phyloP scores from a whole-genome alignment of 2,888 invertebrate genomes.

The Harpagoxenus sublaevis region DNA sequence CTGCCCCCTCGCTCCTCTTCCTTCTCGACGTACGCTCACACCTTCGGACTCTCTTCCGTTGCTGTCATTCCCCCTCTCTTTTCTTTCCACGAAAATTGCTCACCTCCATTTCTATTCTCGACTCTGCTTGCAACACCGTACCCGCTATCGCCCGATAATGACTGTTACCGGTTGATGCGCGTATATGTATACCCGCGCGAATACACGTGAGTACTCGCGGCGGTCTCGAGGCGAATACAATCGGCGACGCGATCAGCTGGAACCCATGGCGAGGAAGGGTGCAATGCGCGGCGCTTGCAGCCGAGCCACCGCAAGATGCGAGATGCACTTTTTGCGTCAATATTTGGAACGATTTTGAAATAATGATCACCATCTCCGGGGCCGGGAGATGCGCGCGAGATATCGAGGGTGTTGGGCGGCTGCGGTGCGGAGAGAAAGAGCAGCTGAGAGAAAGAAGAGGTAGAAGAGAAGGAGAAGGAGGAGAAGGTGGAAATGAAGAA shows the following conservation, averaged over 20 bases:
- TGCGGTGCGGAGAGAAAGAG: slow-evolving; percentile 42
- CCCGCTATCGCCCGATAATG: slow-evolving; percentile 26
- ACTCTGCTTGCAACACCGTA: slow-evolving; percentile 48
- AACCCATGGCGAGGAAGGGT: slow-evolving; percentile 31
- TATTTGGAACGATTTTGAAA: slow-evolving; percentile 81
- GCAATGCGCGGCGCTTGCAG: slow-evolving; percentile 27
- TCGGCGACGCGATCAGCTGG: slow-evolving; percentile 53
- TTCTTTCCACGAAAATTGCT: slow-evolving; percentile 70
- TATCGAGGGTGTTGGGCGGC: slow-evolving; percentile 26
- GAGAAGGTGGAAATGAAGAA: slow-evolving; percentile 47
- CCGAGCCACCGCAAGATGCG: slow-evolving; percentile 77
- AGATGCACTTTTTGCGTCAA: slow-evolving; percentile 80
- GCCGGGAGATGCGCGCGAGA: slow-evolving; percentile 13
- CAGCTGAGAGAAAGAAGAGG: slow-evolving; percentile 46
- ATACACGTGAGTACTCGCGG: slow-evolving; percentile 51
- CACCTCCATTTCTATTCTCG: slow-evolving; percentile 62
- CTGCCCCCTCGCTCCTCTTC: not conserved
- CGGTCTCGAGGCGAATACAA: slow-evolving; percentile 57
- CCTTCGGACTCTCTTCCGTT: slow-evolving; percentile 8
- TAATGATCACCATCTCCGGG: slow-evolving; percentile 74
- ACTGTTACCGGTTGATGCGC: slow-evolving; percentile 2
- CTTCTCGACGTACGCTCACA: slow-evolving; percentile 5
- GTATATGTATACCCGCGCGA: slow-evolving; percentile 29
- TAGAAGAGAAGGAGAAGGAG: slow-evolving; percentile 50
- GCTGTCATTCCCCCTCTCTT: slow-evolving; percentile 47